These are phyloP conservation scores for Pipistrellus nathusii DNA, from an alignment of 2,797 vertebrate genomes.

Conservation along the genomic window DNA sequence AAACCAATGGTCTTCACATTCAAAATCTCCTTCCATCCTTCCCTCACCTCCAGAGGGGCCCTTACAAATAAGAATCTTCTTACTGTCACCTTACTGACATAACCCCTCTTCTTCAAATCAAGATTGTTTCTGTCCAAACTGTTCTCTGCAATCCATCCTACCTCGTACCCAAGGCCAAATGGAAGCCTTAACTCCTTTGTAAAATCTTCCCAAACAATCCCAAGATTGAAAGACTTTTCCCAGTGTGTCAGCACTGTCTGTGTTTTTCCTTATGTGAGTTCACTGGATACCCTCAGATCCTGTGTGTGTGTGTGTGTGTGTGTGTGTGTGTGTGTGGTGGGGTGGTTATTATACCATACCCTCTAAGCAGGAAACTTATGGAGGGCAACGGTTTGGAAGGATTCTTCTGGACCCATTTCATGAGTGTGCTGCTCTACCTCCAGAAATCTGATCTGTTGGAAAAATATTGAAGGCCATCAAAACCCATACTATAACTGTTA, in stretches of 20 bases:
- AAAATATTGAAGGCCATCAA: slow-evolving; percentile 36
- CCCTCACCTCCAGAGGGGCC: not conserved
- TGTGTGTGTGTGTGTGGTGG: not conserved
- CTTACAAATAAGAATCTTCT: not conserved
- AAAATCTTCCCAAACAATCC: not conserved
- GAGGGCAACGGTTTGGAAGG: not conserved
- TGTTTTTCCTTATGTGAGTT: not conserved
- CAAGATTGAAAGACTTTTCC: not conserved
- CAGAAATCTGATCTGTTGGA: not conserved
- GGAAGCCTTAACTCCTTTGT: not conserved
- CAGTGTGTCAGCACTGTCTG: not conserved
- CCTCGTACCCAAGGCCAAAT: not conserved
- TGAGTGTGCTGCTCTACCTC: not conserved
- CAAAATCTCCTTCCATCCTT: not conserved
- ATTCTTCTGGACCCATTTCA: not conserved
- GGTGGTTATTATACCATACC: not conserved
- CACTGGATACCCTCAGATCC: not conserved
- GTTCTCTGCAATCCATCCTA: not conserved
- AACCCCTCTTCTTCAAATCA: not conserved
- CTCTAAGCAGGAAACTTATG: not conserved
- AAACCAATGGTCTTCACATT: not conserved
- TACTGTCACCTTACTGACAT: not conserved
- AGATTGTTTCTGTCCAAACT: not conserved
- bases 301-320: not conserved
- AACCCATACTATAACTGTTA: not conserved